Base-by-base conservation (phyloP, 2,113 vertebrate genomes). In the Neogobius melanostomus region DNA sequence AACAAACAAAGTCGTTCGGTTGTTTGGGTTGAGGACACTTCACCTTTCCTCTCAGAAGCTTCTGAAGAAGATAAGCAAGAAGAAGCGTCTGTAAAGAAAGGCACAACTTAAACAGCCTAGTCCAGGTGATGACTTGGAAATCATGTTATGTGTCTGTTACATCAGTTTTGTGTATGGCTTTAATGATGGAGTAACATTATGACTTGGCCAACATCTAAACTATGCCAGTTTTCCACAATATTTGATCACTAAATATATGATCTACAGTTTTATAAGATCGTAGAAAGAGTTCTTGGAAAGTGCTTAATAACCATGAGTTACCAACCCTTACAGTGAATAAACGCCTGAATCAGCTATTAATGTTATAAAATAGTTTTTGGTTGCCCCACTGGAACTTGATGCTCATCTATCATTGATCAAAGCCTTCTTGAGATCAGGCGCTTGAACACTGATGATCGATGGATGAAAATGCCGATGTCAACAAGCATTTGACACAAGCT, bases 341-440 rank as follows among this genome's bases (percentile, higher is more conserved):
- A 60, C 14, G 12, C 43, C 36, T 11, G 14, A 60, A 60, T 7
- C 59, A n/a, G 59, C 42, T n/a, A 7, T 61, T 11, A 61, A 44
- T 43, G 15, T 61, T 61, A 61, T 61, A 15, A 61, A 45, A 61
- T 45, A 61, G 36, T 45, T 44, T 16, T n/a, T 4, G 12, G 36
- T 28, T 44, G 59, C 42, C 8, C 15, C 6, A 61, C 59, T 16
- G 59, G 59, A 61, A 61, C 59, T n/a, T 45, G 59, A 45, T 8
- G 8, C 59, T 61, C 59, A 61, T 61, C 42, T 61, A 44, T 61
- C 59, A 44, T 61, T 61, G 59, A 61, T 61, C 42, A 61, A 61
- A 61, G 59, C 42, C 42, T n/a, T n/a, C 59, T 44, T 44, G 7
- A 61, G 59, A 61, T 44, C n/a, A n/a, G 14, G 15, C 15, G 5